Conservation (phyloP, 1,140 invertebrate genomes). For the Galleria mellonella region DNA sequence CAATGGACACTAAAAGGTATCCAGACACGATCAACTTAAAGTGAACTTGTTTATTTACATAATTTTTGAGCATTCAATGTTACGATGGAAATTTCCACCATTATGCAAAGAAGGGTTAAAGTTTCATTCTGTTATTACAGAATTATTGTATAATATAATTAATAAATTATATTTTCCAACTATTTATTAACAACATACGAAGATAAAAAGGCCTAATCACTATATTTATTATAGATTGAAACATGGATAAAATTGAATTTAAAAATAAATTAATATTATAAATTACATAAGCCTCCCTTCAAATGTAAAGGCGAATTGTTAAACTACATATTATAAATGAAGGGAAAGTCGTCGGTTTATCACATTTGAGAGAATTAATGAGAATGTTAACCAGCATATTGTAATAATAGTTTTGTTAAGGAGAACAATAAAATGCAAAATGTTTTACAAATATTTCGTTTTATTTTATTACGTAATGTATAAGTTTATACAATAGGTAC, state of each 20-base stretch:
- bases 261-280: background rate
- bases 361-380: slow-evolving; percentile 20
- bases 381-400: slow-evolving; percentile 54
- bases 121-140: no score
- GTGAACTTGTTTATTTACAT: no score
- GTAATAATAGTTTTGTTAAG: slow-evolving; percentile 54
- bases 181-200: no score
- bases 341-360: slow-evolving; percentile 6
- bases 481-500: no score
- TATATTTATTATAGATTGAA: background rate
- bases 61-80: no score
- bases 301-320: slow-evolving; percentile 5
- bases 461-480: background rate
- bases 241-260: background rate
- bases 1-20: no score
- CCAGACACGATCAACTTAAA: no score
- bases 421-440: slow-evolving; percentile 50
- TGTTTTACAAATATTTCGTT: slow-evolving; percentile 43
- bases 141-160: no score
- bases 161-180: no score
- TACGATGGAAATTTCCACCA: no score
- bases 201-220: background rate
- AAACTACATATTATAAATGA: slow-evolving; percentile 19
- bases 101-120: no score
- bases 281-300: background rate